Conservation (phyloP, 2,113 vertebrate genomes). For the Ammodytes dubius region DNA sequence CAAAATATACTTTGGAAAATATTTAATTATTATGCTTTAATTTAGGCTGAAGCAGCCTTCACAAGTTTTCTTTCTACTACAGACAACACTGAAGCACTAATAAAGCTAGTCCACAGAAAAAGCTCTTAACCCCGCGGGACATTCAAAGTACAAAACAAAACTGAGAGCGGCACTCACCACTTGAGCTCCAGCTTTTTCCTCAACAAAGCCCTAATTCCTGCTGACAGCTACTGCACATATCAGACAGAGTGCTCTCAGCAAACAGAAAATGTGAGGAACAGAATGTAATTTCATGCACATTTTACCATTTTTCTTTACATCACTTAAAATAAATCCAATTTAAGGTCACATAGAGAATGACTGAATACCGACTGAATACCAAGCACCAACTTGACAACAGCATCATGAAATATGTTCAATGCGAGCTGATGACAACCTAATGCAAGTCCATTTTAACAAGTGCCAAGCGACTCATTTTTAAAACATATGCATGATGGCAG, state of each 20-base stretch:
- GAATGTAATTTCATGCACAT: not conserved
- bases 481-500: constrained; percentile 31
- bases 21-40: no score
- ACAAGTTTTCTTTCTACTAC: no score
- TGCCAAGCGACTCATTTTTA: constrained; percentile 30
- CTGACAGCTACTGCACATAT: constrained; percentile 12
- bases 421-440: constrained; percentile 17
- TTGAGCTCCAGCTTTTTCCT: constrained; percentile 19
- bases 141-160: constrained; percentile 15
- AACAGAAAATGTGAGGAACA: not conserved
- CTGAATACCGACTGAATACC: no score
- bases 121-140: constrained; percentile 10
- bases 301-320: not conserved
- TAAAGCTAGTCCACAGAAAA: constrained; percentile 6
- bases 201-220: no score
- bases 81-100: no score
- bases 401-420: constrained; percentile 2
- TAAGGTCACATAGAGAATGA: not conserved
- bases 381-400: not conserved
- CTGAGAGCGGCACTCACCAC: constrained; percentile 2
- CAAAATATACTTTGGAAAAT: no score
- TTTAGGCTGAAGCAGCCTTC: no score
- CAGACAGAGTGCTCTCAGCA: constrained; percentile 20
- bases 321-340: not conserved
- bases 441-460: constrained; percentile 35